These are phyloP conservation scores for Timandra comae DNA, from an alignment of 2,888 invertebrate genomes.

Conservation along the genomic window DNA sequence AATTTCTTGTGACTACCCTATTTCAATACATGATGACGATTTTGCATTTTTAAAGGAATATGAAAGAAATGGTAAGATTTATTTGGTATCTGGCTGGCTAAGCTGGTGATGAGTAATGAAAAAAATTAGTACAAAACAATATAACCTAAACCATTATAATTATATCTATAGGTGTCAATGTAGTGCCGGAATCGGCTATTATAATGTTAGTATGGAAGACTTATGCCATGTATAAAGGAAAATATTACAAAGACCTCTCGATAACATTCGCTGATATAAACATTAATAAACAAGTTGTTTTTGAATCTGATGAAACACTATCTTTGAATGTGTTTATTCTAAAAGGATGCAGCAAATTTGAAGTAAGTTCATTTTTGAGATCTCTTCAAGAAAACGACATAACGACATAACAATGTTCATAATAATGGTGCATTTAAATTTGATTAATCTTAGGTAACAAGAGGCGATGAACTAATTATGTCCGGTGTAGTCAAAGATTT, in stretches of 20 bases:
- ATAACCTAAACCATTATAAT: no score
- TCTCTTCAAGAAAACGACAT: no score
- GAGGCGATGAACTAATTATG: no score
- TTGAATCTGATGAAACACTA: slow-evolving; percentile 3
- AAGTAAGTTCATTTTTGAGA: slow-evolving; percentile 5
- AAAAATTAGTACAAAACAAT: no score
- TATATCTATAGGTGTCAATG: slow-evolving; percentile 60
- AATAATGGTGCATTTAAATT: no score
- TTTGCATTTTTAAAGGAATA: slow-evolving; percentile 28
- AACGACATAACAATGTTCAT: no score
- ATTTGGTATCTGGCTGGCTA: neutral
- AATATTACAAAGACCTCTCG: slow-evolving; percentile 4
- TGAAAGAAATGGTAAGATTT: slow-evolving; percentile 29
- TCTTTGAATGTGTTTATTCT: slow-evolving; percentile 6
- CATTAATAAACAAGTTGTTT: slow-evolving; percentile 4
- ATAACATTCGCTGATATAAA: slow-evolving; percentile 9
- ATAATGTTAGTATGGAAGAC: slow-evolving; percentile 67
- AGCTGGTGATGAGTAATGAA: no score
- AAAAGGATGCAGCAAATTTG: slow-evolving; percentile 6
- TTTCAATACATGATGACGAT: slow-evolving; percentile 37
- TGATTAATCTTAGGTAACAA: no score
- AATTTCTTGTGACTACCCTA: slow-evolving; percentile 18
- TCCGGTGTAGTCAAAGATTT: no score
- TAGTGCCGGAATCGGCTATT: slow-evolving; percentile 81
- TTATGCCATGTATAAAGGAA: slow-evolving; percentile 6